Base-by-base conservation (phyloP, 2,113 vertebrate species). In the Labeo catla region DNA sequence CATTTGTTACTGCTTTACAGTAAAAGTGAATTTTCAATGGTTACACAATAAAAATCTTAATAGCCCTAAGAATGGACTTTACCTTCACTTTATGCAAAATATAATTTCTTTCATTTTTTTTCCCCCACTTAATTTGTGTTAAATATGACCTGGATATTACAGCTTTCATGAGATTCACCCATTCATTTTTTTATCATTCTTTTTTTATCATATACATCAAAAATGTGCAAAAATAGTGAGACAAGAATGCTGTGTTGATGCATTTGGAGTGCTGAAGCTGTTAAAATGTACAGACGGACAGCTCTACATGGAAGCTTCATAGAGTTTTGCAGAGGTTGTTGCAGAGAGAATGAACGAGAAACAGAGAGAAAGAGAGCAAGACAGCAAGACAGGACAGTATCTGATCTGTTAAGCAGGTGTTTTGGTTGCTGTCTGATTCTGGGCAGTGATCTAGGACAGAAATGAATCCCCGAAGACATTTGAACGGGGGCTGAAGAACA, bases 321-420 rank as follows among this genome's bases (percentile, higher is more conserved):
- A 12, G 19, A 73, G 70, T 73, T 34, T 77, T 28, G 28, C 50
- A 77, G 50, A 45, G 54, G 39, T 45, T 57, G 45, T 28, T 65
- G n/a, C 63, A 70, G 3, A 61, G 47, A 43, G 77, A 81, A 65
- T 66, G 78, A 80, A 45, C 0, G 50, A 39, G 72, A 68, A 10
- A 34, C 80, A 81, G 86, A 73, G 39, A 19, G 6, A 70, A 15
- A 8, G 13, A 76, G n/a, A 78, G 76, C 21, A 19, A 45, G 77
- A 61, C 36, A 77, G 49, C 49, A 39, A 79, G 77, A 81, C 43
- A 34, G 43, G 59, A 81, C 47, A 52, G 61, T 66, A 81, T 81
- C 63, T 82, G 63, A 82, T 82, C 47, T 70, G 61, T 70, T 70
- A 28, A 50, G 80, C 63, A 50, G 23, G 63, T 82, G 80, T 34